phyloP scores from a whole-genome alignment of 2,888 invertebrate species.

The Eugnorisma glareosa region DNA sequence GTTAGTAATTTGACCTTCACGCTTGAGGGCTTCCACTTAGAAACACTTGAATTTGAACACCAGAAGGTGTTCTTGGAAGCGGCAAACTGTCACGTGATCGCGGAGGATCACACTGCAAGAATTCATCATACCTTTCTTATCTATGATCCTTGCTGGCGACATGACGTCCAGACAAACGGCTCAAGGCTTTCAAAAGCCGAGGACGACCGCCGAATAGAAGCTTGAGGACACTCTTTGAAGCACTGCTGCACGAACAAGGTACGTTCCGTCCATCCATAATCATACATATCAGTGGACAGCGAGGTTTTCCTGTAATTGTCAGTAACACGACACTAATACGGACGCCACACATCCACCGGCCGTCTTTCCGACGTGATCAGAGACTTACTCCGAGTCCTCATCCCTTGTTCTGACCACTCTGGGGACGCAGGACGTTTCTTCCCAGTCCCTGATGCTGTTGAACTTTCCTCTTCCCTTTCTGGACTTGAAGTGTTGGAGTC shows the following conservation, averaged over 20 bases:
- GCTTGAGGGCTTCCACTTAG: background rate
- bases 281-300: constrained; percentile 51
- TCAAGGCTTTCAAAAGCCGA: background rate
- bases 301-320: constrained; percentile 37
- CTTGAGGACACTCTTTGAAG: background rate
- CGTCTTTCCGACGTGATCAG: constrained; percentile 85
- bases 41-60: constrained; percentile 14
- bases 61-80: background rate
- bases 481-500: constrained; percentile 85
- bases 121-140: background rate
- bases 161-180: background rate
- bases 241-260: background rate
- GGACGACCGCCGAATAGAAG: background rate
- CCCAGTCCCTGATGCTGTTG: constrained; percentile 82
- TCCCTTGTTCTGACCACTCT: constrained; percentile 86
- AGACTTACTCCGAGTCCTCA: constrained; percentile 86
- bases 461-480: constrained; percentile 85
- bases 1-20: background rate
- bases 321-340: constrained; percentile 88
- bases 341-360: constrained; percentile 95
- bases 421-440: constrained; percentile 90
- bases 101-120: background rate
- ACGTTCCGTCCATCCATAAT: constrained; percentile 35
- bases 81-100: background rate
- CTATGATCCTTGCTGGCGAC: background rate